Percentiles rank a stretch among this genome's conserved stretches.
These are phyloP conservation scores for Clavelina lepadiformis DNA, from an alignment of 23 tunicate genomes.

Conservation along the genomic window DNA sequence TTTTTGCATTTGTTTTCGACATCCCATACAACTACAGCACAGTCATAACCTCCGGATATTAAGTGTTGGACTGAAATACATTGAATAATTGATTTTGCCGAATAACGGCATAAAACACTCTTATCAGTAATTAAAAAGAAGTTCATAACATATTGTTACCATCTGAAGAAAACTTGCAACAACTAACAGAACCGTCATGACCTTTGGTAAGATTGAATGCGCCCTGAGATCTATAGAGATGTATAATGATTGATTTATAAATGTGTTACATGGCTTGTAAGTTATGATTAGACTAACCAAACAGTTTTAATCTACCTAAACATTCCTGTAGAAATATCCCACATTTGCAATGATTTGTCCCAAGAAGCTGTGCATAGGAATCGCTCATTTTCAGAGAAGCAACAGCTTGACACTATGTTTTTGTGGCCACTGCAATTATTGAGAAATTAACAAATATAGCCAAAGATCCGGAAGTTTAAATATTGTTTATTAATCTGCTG, in stretches of 20 bases:
- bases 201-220: conserved; percentile 44
- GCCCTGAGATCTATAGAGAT: conserved; percentile 49
- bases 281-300: not conserved
- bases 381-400: conserved; percentile 67
- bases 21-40: conserved; percentile 67
- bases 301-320: conserved; percentile 41
- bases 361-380: conserved; percentile 69
- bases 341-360: conserved; percentile 84
- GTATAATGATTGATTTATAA: not conserved
- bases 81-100: not conserved
- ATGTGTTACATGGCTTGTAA: not conserved
- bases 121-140: not conserved
- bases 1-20: conserved; percentile 46
- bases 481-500: not conserved
- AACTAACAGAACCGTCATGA: conserved; percentile 78
- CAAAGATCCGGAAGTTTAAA: not conserved
- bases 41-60: conserved; percentile 82
- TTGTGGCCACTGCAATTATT: conserved; percentile 50
- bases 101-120: not conserved
- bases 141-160: conserved; percentile 13
- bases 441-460: not conserved
- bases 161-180: conserved; percentile 60
- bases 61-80: conserved; percentile 12
- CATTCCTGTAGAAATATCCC: conserved; percentile 92
- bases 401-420: conserved; percentile 78